These are phyloP conservation scores for Sebastes schlegelii DNA, from an alignment of 2,113 vertebrate genomes.

Conservation along the genomic window DNA sequence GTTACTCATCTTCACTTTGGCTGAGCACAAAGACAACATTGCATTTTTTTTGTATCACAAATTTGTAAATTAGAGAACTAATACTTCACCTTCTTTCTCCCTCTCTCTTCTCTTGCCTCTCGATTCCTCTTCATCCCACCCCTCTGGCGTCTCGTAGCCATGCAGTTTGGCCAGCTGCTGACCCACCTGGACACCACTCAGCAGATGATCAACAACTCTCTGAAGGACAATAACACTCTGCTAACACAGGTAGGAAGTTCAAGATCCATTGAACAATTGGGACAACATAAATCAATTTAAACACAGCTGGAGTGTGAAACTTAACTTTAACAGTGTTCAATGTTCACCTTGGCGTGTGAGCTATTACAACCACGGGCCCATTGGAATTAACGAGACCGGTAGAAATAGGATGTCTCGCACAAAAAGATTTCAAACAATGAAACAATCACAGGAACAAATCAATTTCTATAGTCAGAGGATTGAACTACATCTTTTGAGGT, in stretches of 20 bases:
- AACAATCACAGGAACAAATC: background rate
- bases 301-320: background rate
- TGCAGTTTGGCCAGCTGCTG: conserved; percentile 94
- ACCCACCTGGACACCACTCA: conserved; percentile 94
- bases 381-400: background rate
- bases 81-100: background rate
- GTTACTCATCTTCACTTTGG: background rate
- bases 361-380: background rate
- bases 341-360: background rate
- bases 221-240: conserved; percentile 90
- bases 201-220: conserved; percentile 91
- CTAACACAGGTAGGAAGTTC: conserved; percentile 86
- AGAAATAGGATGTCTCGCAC: background rate
- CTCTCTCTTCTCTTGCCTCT: background rate
- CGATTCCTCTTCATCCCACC: background rate
- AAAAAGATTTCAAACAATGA: background rate
- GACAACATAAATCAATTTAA: background rate
- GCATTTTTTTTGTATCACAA: background rate
- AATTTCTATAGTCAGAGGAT: background rate
- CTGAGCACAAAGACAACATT: background rate
- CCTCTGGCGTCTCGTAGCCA: conserved; percentile 78
- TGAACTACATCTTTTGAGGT: background rate
- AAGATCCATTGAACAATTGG: background rate
- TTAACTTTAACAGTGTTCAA: background rate
- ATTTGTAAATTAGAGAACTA: background rate